A percentile compares a stretch with the other conserved stretches of the same genome.
Conservation (phyloP, 2,797 vertebrate species). For the Phoebastria nigripes region DNA sequence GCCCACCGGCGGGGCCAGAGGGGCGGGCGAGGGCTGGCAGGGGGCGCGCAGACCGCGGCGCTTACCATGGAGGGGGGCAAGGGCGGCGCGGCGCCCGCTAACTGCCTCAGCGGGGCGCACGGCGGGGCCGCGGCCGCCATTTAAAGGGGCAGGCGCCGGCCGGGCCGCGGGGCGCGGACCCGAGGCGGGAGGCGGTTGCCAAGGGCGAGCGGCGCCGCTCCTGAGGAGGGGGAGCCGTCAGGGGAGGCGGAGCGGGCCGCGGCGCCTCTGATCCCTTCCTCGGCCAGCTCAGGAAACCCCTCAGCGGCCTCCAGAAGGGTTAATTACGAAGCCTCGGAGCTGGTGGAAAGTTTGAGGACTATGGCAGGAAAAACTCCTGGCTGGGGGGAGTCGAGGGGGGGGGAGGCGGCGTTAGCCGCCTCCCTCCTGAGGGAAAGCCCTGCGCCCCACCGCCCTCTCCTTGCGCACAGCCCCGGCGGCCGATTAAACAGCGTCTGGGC, state of each 20-base stretch:
- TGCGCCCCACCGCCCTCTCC: neutral
- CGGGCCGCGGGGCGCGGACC: neutral
- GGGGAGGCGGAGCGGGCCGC: neutral
- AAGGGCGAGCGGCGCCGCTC: neutral
- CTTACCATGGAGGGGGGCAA: constrained; percentile 42
- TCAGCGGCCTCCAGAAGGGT: neutral
- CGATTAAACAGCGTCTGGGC: neutral
- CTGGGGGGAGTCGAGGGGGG: no score
- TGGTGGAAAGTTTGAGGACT: neutral
- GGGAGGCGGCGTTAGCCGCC: neutral
- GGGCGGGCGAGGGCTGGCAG: neutral
- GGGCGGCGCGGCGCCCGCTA: neutral
- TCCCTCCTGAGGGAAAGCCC: neutral
- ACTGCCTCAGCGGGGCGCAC: neutral
- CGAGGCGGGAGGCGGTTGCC: neutral
- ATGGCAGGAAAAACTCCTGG: neutral
- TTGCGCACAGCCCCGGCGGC: neutral
- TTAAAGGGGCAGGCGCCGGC: constrained; percentile 55
- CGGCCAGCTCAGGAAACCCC: neutral
- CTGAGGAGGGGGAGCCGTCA: neutral
- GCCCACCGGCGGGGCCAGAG: neutral
- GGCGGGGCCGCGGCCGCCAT: constrained; percentile 8
- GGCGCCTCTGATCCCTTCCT: neutral
- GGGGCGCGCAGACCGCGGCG: neutral
- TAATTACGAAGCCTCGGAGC: neutral